Percentiles rank a stretch among this genome's conserved stretches.
These are phyloP conservation scores for Anas platyrhynchos DNA, from an alignment of 2,113 vertebrate species.

Conservation along the genomic window DNA sequence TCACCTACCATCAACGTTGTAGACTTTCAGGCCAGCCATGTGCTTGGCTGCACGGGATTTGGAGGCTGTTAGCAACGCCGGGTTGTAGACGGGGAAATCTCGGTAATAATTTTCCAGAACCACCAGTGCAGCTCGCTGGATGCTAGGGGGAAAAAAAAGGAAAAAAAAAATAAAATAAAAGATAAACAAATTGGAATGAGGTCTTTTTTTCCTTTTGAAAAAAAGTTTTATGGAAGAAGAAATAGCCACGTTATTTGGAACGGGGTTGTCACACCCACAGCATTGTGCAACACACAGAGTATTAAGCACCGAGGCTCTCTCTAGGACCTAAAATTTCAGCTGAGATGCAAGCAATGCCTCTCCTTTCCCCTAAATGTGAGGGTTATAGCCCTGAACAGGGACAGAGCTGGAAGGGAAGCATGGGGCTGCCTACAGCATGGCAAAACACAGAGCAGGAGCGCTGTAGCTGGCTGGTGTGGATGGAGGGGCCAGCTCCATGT, in stretches of 20 bases:
- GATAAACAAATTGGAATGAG: background rate
- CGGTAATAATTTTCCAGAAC: constrained; percentile 95
- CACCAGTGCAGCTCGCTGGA: constrained; percentile 92
- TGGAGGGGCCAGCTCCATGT: background rate
- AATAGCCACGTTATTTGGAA: background rate
- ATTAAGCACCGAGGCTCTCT: background rate
- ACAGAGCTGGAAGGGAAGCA: background rate
- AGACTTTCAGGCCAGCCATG: constrained; percentile 92
- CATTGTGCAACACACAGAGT: background rate
- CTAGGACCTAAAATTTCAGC: background rate
- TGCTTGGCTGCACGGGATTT: constrained; percentile 91
- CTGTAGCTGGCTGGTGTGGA: background rate
- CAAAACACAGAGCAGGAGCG: background rate
- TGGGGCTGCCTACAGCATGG: background rate
- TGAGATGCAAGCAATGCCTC: background rate
- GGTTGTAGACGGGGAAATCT: constrained; percentile 93
- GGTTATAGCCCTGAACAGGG: background rate
- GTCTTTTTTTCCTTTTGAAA: background rate
- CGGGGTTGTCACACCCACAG: accelerated
- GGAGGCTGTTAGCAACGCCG: constrained; percentile 87
- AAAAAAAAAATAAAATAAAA: background rate
- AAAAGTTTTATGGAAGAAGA: background rate
- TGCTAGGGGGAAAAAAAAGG: constrained; percentile 71
- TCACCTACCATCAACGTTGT: constrained; percentile 92
- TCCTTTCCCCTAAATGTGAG: background rate